phyloP scores from a whole-genome alignment of 2,888 invertebrate species.

The Amphimallon solstitiale region DNA sequence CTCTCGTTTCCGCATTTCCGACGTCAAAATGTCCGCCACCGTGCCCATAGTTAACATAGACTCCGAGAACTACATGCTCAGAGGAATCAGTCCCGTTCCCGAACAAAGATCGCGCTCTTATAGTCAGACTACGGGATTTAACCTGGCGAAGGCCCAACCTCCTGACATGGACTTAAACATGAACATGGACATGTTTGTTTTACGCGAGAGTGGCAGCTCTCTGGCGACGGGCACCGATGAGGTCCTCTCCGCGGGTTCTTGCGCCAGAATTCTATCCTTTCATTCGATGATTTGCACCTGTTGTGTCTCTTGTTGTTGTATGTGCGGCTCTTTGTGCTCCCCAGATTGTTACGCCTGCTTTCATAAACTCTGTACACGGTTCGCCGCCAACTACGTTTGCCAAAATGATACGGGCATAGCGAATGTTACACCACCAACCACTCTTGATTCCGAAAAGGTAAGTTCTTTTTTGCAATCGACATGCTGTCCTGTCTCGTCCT shows the following conservation, averaged over 20 bases:
- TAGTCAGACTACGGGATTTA: slow-evolving; percentile 34
- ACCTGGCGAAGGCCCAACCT: slow-evolving; percentile 46
- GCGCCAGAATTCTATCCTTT: slow-evolving; percentile 64
- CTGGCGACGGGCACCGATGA: slow-evolving; percentile 45
- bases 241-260: slow-evolving; percentile 50
- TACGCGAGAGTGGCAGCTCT: slow-evolving; percentile 58
- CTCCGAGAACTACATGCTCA: slow-evolving; percentile 67
- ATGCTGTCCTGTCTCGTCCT: not conserved
- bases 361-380: slow-evolving; percentile 68
- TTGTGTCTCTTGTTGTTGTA: slow-evolving; percentile 68
- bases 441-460: slow-evolving; percentile 64
- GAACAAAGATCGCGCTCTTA: slow-evolving; percentile 49
- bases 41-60: slow-evolving; percentile 63
- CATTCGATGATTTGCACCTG: slow-evolving; percentile 64
- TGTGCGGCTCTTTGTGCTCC: slow-evolving; percentile 70
- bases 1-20: slow-evolving; percentile 46
- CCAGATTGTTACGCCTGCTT: slow-evolving; percentile 74
- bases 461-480: slow-evolving; percentile 46
- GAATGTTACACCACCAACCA: slow-evolving; percentile 57
- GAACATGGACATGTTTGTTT: slow-evolving; percentile 60
- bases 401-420: slow-evolving; percentile 60
- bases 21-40: slow-evolving; percentile 44
- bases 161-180: slow-evolving; percentile 46
- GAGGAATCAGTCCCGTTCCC: slow-evolving; percentile 59
- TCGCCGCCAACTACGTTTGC: slow-evolving; percentile 60